A percentile compares a stretch with the other conserved stretches of the same genome.
Evolutionary conservation across 2,797 vertebrate genomes (phyloP).

Genomic region (Halcyon badia): DNA sequence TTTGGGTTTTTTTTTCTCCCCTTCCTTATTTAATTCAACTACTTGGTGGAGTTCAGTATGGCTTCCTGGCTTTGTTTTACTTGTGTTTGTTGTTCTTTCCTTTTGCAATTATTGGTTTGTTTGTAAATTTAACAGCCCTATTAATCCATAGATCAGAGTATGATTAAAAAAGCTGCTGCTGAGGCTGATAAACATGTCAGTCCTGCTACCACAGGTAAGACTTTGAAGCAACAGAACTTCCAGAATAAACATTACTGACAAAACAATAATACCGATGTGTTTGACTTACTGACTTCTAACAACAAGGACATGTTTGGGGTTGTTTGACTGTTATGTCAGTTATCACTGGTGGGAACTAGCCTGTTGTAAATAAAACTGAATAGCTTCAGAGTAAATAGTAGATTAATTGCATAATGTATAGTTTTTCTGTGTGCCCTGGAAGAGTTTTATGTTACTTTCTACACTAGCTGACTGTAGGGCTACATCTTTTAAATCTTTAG

Average conservation of each 20-base stretch:
- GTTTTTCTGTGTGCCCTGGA: background rate
- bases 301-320: background rate
- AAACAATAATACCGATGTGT: background rate
- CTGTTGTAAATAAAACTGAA: slow-evolving; percentile 20
- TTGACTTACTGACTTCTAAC: background rate
- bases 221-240: background rate
- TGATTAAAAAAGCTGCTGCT: slow-evolving; percentile 85
- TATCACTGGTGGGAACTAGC: slow-evolving; percentile 14
- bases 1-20: background rate
- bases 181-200: slow-evolving; percentile 77
- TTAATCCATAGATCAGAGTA: slow-evolving; percentile 80
- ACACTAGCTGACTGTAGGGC: background rate
- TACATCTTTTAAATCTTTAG: background rate
- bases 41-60: slow-evolving; percentile 15
- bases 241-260: background rate
- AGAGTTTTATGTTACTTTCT: background rate
- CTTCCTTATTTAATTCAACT: background rate
- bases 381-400: background rate
- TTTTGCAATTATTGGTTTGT: slow-evolving; percentile 61
- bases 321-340: background rate
- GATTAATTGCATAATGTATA: background rate
- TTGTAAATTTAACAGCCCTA: slow-evolving; percentile 55
- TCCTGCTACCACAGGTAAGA: slow-evolving; percentile 86
- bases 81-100: slow-evolving; percentile 63
- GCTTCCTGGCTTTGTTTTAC: slow-evolving; percentile 51